Evolutionary conservation across 1,140 invertebrate genomes (phyloP), one percentile per base, ranked within the genome.

Genomic region (Cotesia typhae): DNA sequence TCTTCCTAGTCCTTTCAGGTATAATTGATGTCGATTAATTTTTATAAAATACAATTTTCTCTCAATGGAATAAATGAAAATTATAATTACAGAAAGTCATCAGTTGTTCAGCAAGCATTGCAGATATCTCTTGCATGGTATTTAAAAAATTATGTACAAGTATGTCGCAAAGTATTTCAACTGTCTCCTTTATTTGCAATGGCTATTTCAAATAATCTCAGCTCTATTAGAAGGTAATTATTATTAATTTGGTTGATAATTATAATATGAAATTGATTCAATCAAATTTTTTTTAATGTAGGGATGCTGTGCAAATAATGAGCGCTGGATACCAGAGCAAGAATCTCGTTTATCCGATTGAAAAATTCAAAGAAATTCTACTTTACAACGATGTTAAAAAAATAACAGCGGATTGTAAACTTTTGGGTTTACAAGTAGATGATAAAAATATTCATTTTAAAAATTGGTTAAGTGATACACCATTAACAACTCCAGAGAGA

Each of bases 241-340:
- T 36, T 69, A 0, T 17, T 12, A 35, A 17, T 57, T 67, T 69
- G 61, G n/a, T 36, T 69, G 1, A 38, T 9, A 35, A 17, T 57
- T 67, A 63, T 65, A 2, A 36, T 28, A 55, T 41, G 70, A 66
- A 55, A 20, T 64, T 38, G 6, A 53, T 52, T 36, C 47, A 63
- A 52, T 71, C 67, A 52, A 28, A 57, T 69, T 71, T 64, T 38
- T 65, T 78, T 66, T 66, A 65, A 75, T 74, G 59, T 75, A 91
- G 90, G 76, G 75, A 78, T 64, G 83, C 85, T n/a, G 78, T 91
- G 2, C 51, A 81, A 77, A 85, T 88, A 0, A 86, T 91, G 87
- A 88, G 86, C 70, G 74, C 75, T 28, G 90, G 84, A 3, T 91
- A 89, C 76, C 89, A 82, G 78, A 90, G 86, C 69, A 88, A 87